Conservation (phyloP, 2,888 invertebrate genomes). For the Rhagonycha lutea region DNA sequence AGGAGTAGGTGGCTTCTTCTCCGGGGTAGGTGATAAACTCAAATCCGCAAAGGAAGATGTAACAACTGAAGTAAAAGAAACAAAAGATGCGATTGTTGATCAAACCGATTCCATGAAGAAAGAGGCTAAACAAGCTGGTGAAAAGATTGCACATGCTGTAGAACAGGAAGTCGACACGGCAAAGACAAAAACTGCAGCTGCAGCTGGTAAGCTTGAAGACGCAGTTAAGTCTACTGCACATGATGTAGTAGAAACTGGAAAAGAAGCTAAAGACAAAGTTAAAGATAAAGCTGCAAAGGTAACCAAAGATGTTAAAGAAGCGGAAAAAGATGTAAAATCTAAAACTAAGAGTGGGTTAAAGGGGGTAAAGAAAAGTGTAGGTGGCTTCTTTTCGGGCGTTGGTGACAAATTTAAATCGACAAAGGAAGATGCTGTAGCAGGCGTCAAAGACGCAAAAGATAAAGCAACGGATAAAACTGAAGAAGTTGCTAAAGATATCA, state of each 20-base stretch:
- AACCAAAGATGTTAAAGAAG: constrained; percentile 25
- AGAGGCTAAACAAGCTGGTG: background rate
- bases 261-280: constrained; percentile 30
- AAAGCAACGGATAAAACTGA: constrained; percentile 34
- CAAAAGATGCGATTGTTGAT: background rate
- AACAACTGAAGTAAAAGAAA: background rate
- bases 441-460: constrained; percentile 28
- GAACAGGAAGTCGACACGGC: constrained; percentile 20
- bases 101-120: background rate
- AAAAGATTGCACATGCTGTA: background rate
- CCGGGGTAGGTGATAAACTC: constrained; percentile 24
- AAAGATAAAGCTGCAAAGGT: constrained; percentile 37
- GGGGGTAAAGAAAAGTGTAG: background rate
- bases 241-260: constrained; percentile 3
- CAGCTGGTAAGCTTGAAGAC: constrained; percentile 23
- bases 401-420: background rate
- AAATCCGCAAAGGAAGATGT: background rate
- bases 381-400: background rate
- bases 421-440: constrained; percentile 1
- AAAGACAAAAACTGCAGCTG: constrained; percentile 24
- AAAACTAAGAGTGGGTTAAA: background rate
- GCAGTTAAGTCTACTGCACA: constrained; percentile 26
- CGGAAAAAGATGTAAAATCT: constrained; percentile 8
- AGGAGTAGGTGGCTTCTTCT: constrained; percentile 30
- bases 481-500: constrained; percentile 12